Conservation (phyloP, 2,888 invertebrate species). For the Mimachlamys varia region DNA sequence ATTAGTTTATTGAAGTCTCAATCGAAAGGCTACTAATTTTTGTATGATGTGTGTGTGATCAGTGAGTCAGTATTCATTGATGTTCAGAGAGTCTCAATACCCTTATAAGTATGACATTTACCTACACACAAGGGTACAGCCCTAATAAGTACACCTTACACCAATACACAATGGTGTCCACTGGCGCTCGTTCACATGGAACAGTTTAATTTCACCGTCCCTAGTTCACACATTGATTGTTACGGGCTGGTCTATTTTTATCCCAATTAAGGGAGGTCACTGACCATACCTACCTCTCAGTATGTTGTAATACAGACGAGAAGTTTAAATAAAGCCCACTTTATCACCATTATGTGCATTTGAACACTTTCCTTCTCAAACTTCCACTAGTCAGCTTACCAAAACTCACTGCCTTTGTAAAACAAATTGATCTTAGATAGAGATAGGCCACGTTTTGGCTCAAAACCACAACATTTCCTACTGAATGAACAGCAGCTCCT, state of each 20-base stretch:
- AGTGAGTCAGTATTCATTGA: not conserved
- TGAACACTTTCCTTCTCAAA: no score
- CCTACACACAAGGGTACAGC: no score
- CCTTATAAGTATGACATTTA: no score
- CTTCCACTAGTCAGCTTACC: not conserved
- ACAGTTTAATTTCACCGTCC: not conserved
- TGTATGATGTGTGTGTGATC: not conserved
- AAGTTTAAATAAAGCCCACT: not conserved
- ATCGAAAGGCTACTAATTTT: not conserved
- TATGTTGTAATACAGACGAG: not conserved
- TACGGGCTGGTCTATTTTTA: not conserved
- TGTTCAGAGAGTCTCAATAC: not conserved
- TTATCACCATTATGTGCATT: not conserved
- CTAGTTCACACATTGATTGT: not conserved
- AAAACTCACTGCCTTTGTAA: not conserved
- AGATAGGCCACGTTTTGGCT: not conserved
- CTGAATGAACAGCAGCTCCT: not conserved
- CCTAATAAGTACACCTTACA: not conserved
- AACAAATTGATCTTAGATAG: not conserved
- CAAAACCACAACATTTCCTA: not conserved
- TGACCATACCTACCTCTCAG: not conserved
- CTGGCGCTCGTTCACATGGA: not conserved
- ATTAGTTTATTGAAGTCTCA: slow-evolving; percentile 5
- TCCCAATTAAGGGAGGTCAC: not conserved
- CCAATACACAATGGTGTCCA: not conserved